Evolutionary conservation across 2,797 vertebrate genomes (phyloP).

Genomic region (Nasua narica): DNA sequence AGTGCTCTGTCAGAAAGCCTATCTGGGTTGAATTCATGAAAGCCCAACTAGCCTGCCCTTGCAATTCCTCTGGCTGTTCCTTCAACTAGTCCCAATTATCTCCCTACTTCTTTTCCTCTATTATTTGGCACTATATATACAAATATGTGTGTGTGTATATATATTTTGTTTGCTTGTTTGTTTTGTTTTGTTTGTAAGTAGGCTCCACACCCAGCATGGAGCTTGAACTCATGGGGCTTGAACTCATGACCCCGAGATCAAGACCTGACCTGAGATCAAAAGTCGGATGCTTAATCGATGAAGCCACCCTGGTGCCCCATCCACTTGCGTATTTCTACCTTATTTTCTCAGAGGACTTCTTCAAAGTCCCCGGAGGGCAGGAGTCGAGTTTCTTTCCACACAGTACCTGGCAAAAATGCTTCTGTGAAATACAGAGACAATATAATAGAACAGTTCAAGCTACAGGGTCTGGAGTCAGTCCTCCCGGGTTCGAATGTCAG

Average conservation of each 20-base stretch:
- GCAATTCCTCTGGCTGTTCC: background rate
- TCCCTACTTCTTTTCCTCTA: background rate
- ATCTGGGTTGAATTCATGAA: background rate
- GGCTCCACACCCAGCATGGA: background rate
- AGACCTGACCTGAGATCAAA: background rate
- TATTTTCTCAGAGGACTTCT: background rate
- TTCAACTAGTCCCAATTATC: background rate
- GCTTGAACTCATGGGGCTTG: background rate
- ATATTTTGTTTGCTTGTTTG: no score
- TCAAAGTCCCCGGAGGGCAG: background rate
- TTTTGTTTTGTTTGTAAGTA: no score
- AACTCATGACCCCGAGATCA: background rate
- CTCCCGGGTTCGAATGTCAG: background rate
- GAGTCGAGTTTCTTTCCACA: background rate
- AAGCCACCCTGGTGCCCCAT: background rate
- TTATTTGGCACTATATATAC: background rate
- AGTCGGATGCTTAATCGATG: accelerated
- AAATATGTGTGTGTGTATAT: background rate
- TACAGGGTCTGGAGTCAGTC: background rate
- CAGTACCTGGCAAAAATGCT: background rate
- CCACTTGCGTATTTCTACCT: background rate
- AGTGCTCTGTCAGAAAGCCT: background rate
- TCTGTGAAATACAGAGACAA: background rate
- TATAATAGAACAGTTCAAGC: background rate
- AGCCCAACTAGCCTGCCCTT: background rate